Evolutionary conservation across 2,797 vertebrate species (phyloP).

Genomic region (Eulemur rubriventer): DNA sequence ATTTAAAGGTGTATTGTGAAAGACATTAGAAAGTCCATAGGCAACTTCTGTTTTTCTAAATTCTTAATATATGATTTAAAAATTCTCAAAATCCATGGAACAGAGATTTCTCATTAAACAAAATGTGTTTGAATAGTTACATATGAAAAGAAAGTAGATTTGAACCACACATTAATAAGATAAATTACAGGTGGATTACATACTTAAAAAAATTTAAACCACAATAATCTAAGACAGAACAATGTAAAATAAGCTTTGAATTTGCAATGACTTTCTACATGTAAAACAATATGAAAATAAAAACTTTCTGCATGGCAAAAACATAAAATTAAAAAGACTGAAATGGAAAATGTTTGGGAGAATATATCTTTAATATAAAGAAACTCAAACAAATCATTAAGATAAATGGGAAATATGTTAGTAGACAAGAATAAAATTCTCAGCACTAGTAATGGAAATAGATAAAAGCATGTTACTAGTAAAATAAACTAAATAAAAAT

Average conservation of each 20-base stretch:
- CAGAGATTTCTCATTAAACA: not conserved
- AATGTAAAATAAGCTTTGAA: not conserved
- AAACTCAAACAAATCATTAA: not conserved
- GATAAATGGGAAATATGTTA: not conserved
- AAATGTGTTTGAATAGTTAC: constrained; percentile 3
- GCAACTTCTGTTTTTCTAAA: not conserved
- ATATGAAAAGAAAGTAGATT: not conserved
- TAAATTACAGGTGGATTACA: not conserved
- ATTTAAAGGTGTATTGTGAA: not conserved
- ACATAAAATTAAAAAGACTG: not conserved
- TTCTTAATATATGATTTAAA: not conserved
- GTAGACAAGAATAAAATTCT: not conserved
- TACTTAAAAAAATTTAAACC: not conserved
- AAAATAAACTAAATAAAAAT: constrained; percentile 6
- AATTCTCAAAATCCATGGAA: not conserved
- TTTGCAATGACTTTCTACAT: not conserved
- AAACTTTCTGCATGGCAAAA: not conserved
- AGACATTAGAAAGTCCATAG: not conserved
- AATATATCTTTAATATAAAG: not conserved
- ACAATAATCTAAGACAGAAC: not conserved
- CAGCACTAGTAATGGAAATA: not conserved
- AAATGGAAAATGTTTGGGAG: not conserved
- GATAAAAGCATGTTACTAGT: not conserved
- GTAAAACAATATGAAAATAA: not conserved
- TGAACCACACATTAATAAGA: not conserved